Base-by-base conservation (phyloP, 2,888 invertebrate genomes). In the Plebejus melissa region DNA sequence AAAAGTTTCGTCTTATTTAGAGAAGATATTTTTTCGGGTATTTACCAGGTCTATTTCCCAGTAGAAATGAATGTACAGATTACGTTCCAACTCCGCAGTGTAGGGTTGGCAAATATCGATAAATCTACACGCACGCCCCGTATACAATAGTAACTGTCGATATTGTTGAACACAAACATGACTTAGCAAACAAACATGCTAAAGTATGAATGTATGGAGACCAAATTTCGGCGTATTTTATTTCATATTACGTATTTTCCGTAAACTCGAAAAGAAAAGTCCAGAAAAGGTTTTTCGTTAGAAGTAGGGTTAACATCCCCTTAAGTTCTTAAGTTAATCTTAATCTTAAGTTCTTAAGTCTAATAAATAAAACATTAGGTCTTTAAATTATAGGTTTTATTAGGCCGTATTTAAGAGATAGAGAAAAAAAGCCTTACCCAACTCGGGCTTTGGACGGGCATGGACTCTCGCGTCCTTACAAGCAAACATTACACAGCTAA, bases 41-140 rank as follows among this genome's bases (percentile, higher is more conserved):
- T 65, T 65, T 65, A 65, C 65, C 32, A 13, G 13, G 65, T 65
- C 32, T 65, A 65, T 65, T 65, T 65, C 65, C 65, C 65, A 65
- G 65, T 32, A 65, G 65, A 36, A 65, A 65, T 65, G 36, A 65
- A 65, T 65, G 65, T 36, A 72, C 50, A 72, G 32, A 54, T 72
- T 72, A 11, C 71, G 72, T 32, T 32, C 54, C 32, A 50, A 46
- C 72, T 72, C 72, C 13, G 16, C 54, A 50, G 50, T 72, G 72
- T 72, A 54, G 46, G 32, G 13, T 72, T 50, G 50, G 72, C 72
- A 72, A 72, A 72, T 72, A 72, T 72, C 72, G 72, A 72, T 72
- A 72, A 72, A 50, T 72, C 54, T 28, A 50, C 50, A 32, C 28
- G 54, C 50, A 50, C 50, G 54, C 71, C 46, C 32, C 72, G 72